phyloP scores from a whole-genome alignment of 2,888 invertebrate genomes.

The Pachycephus smyrnensis region DNA sequence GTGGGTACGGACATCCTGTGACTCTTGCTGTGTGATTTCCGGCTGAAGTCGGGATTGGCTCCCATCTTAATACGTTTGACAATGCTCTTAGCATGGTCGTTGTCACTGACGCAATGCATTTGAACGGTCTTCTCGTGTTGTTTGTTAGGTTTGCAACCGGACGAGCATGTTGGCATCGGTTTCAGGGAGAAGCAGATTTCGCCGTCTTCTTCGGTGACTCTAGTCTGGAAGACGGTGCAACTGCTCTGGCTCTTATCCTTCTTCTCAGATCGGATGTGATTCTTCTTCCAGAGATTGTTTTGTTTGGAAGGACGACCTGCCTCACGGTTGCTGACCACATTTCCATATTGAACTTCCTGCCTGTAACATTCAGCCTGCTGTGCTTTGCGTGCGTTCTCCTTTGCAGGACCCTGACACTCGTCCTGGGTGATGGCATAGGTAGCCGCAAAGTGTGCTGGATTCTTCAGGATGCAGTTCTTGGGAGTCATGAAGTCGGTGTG shows the following conservation, averaged over 20 bases:
- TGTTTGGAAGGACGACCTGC: conserved; percentile 48
- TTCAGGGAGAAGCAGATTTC: conserved; percentile 74
- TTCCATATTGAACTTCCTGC: conserved; percentile 54
- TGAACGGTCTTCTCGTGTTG: conserved; percentile 67
- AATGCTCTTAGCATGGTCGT: conserved; percentile 38
- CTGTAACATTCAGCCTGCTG: conserved; percentile 64
- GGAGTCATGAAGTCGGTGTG: conserved; percentile 74
- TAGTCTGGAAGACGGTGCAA: conserved; percentile 40
- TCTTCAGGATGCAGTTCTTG: conserved; percentile 69
- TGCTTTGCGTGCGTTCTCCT: conserved; percentile 66
- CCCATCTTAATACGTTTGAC: conserved; percentile 66
- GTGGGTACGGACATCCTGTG: conserved; percentile 62
- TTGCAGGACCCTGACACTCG: conserved; percentile 67
- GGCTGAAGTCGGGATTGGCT: conserved; percentile 68
- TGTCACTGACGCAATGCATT: conserved; percentile 64
- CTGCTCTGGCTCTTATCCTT: conserved; percentile 35
- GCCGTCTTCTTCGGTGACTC: conserved; percentile 66
- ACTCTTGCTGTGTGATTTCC: conserved; percentile 61
- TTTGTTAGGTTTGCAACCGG: conserved; percentile 66
- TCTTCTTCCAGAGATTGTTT: conserved; percentile 32
- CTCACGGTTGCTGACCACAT: conserved; percentile 66
- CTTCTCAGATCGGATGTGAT: background rate
- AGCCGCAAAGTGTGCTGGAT: conserved; percentile 70
- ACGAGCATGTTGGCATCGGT: conserved; percentile 71
- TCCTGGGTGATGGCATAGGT: conserved; percentile 71